These are phyloP conservation scores for Meteorus cinctellus DNA, from an alignment of 2,888 invertebrate genomes.

Conservation along the genomic window DNA sequence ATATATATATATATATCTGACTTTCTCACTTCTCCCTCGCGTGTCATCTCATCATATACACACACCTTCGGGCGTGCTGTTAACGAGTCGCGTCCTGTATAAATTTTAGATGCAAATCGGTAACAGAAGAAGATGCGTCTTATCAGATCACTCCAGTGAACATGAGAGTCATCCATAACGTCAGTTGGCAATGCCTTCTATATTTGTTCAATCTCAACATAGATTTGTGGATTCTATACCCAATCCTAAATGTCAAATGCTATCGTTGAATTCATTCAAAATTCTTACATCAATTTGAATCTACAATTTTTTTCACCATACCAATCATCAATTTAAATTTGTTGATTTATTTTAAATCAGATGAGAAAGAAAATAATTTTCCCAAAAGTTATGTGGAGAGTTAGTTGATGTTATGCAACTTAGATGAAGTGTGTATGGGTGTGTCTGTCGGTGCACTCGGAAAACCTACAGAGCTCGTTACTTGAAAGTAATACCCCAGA, in stretches of 20 bases:
- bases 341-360: neutral
- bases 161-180: constrained; percentile 22
- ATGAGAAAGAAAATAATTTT: neutral
- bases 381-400: too few relatives aligned
- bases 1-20: constrained; percentile 19
- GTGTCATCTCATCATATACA: constrained; percentile 20
- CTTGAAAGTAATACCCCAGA: constrained; percentile 17
- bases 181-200: neutral
- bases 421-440: neutral
- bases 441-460: neutral
- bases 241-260: neutral
- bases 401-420: too few relatives aligned
- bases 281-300: neutral
- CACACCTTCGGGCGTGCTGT: constrained; percentile 32
- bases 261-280: neutral
- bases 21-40: neutral
- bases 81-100: constrained; percentile 45
- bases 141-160: constrained; percentile 37
- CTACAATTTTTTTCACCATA: neutral
- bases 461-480: constrained; percentile 18
- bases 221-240: neutral
- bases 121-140: constrained; percentile 34
- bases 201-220: neutral
- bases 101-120: constrained; percentile 45
- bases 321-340: constrained; percentile 20